Evolutionary conservation across 2,113 vertebrate genomes (phyloP), one percentile per base, ranked within the genome.

Genomic region (Phoxinus phoxinus): DNA sequence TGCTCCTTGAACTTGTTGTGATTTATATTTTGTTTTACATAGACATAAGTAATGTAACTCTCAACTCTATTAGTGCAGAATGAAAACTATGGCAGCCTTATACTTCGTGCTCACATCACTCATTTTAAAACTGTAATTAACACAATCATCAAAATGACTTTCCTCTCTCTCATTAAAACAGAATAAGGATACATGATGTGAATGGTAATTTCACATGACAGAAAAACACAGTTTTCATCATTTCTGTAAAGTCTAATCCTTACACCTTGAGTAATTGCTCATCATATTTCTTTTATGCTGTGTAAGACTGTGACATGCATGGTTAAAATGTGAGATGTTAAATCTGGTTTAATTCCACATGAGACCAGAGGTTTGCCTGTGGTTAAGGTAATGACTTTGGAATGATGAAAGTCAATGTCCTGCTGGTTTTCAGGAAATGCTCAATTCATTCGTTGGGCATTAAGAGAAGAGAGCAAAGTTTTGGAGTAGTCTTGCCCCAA

Each of bases 91-190:
- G 9, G 63, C 41, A 69, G 19, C 44, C 12, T n/a, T 69, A 67
- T 15, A 81, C 10, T 32, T n/a, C 46, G 46, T 67, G 48, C 27
- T 63, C 65, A 67, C 32, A 87, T 35, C n/a, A 80, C 73, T 51
- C 67, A 37, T 23, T 75, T 81, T 51, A 46, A 59, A 83, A 79
- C 56, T 25, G 41, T 63, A 86, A 74, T 73, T 79, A 87, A 30
- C 63, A 67, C 76, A 80, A 87, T 81, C 37, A 85, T 82, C 65
- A 58, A 32, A 87, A 82, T 82, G 83, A 13, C 48, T 51, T 81
- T 81, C 35, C 73, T 87, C 74, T 56, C 76, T 58, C 11, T 73
- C 72, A 84, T 78, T 85, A 41, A 51, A 71, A 59, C 69, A 61
- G 48, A 67, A 69, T 35, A 79, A 53, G 35, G 2, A 63, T 41